A percentile compares a stretch with the other conserved stretches of the same genome.
Evolutionary conservation across 2,888 invertebrate species (phyloP).

Genomic region (Brachypterus glaber): DNA sequence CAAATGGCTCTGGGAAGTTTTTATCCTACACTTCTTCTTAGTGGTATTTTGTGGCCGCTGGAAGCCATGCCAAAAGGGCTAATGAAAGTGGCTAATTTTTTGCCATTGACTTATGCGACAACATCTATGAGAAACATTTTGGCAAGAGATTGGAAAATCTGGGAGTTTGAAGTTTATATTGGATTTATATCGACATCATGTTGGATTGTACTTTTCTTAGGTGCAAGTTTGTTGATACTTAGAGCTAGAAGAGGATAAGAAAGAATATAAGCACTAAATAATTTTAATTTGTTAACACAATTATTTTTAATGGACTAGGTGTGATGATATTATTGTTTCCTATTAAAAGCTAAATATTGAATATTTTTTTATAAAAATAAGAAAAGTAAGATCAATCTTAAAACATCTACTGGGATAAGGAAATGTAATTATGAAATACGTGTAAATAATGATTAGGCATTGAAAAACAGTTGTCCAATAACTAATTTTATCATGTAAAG

Average conservation of each 20-base stretch:
- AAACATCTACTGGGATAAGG: no score
- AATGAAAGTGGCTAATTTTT: slow-evolving; percentile 65
- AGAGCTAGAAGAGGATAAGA: slow-evolving; percentile 56
- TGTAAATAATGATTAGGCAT: no score
- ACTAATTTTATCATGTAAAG: no score
- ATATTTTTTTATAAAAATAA: no score
- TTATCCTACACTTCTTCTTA: slow-evolving; percentile 85
- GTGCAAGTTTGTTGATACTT: slow-evolving; percentile 69
- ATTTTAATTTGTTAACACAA: no score
- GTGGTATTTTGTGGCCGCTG: slow-evolving; percentile 94
- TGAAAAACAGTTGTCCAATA: no score
- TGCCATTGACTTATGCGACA: slow-evolving; percentile 86
- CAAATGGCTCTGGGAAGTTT: slow-evolving; percentile 89
- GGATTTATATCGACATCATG: slow-evolving; percentile 77
- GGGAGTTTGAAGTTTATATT: slow-evolving; percentile 74
- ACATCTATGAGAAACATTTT: slow-evolving; percentile 78
- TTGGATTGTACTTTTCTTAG: slow-evolving; percentile 78
- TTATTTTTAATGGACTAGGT: no score
- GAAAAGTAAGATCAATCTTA: no score
- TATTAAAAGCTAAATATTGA: no score
- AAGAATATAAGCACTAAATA: no score
- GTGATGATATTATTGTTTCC: no score
- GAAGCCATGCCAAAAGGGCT: slow-evolving; percentile 87
- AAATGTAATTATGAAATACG: no score
- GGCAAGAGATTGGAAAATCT: slow-evolving; percentile 77